Evolutionary conservation across 2,797 vertebrate genomes (phyloP), one percentile per base, ranked within the genome.

Genomic region (Chrosomus eos): DNA sequence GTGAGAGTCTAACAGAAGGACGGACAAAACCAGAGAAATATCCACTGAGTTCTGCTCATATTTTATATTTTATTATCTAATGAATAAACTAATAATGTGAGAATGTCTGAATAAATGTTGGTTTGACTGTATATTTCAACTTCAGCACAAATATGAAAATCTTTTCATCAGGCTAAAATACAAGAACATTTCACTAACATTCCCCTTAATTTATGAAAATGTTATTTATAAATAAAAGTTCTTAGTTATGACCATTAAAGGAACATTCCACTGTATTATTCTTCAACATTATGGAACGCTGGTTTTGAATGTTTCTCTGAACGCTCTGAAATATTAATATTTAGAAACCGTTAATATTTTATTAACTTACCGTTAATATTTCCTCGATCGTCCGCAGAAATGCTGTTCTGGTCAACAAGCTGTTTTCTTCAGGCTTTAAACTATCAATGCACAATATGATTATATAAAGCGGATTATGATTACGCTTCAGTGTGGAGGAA

Each of bases 381-480:
- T 66, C 16, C 72, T 51, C 53, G 68, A 28, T 38, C 62, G 18
- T 36, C 66, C 19, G 4, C 18, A 40, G 51, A 55, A 73, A 18
- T 66, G 18, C 13, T 1, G 43, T 33, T 33, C 33, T 2, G 38
- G 38, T 33, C 72, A 11, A 23, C 28, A 2, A 45, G 28, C 28
- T 23, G 53, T 23, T 83, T 38, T 48, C 45, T 81, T 64, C 64
- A 84, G 5, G 43, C 31, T 45, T 73, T 66, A 73, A 80, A 64
- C 38, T 40, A 78, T 74, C 67, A 85, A 60, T 38, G 45, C 80
- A 77, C 43, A 85, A 48, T 55, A 45, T 2, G 64, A n/a, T 85
- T 80, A 60, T 45, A 36, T 9, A 81, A 60, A 53, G 23, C 48
- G 38, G 83, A 78, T 85, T 85, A 82, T 28, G 53, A 78, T 68